Evolutionary conservation across 1,140 invertebrate species (phyloP), one percentile per base, ranked within the genome.

Genomic region (Dreissena rostriformis): DNA sequence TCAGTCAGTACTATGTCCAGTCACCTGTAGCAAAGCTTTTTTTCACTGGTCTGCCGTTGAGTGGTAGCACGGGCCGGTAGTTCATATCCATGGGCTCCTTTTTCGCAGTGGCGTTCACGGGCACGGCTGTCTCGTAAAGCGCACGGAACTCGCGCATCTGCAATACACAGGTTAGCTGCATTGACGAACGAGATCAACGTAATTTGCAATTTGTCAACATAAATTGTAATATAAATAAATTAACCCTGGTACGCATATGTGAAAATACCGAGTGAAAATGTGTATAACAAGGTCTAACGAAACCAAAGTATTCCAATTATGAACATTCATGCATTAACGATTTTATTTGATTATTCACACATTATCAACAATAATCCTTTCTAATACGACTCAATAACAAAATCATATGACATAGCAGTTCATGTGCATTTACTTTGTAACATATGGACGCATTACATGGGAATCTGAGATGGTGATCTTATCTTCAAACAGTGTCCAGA

Each of bases 401-500:
- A 39, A 39, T 39, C 39, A 39, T 39, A 39, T 39, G 2, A 5
- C 39, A 39, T 39, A 39, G 8, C 39, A 39, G 39, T 39, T 39
- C 39, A 5, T 39, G 57, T 10, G 0, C 11, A 19, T 22, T 12
- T 51, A 26, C 19, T 7, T 68, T n/a, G 19, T 29, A 19, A 53
- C 8, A 15, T 29, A 8, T 29, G 52, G 24, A 93, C 4, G 39
- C 39, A 15, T 65, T 63, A 90, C 90, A 95, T 98, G 97, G 57
- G 95, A 92, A 83, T 95, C 95, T 0, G 96, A 96, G 75, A 96
- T 94, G 0, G 93, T 91, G 17, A 95, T 89, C 29, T 94, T 94
- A 53, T 95, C 92, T 1, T 94, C 94, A 74, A 96, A 94, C 2
- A 97, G 93, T 11, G 96, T 96, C 96, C 96, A 97, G 0, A 94